A percentile compares a stretch with the other conserved stretches of the same genome.
These are phyloP conservation scores for Cacatua alba DNA, from an alignment of 2,113 vertebrate genomes.

Conservation along the genomic window DNA sequence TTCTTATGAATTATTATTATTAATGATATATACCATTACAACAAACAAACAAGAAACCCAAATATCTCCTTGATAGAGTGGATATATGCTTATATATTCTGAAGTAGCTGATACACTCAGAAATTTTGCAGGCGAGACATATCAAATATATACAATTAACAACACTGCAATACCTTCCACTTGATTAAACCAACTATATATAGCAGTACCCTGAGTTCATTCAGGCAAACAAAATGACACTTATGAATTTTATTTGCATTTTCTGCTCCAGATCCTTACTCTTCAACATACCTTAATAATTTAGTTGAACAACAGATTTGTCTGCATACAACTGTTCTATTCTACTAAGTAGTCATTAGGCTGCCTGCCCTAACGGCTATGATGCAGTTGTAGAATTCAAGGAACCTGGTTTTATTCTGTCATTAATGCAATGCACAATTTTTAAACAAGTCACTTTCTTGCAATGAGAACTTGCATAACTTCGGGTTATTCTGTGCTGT, in stretches of 20 bases:
- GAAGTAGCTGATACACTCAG: neutral
- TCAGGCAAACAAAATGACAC: neutral
- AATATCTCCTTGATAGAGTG: neutral
- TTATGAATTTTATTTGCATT: conserved; percentile 33
- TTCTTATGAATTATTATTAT: neutral
- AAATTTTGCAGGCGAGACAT: neutral
- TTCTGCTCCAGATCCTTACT: conserved; percentile 24
- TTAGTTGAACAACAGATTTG: conserved; percentile 28
- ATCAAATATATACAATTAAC: neutral
- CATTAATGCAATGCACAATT: neutral
- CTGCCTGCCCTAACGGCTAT: neutral
- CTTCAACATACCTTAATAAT: conserved; percentile 22
- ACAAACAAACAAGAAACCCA: neutral
- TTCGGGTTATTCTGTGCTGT: neutral
- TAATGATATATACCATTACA: neutral
- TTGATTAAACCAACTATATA: neutral
- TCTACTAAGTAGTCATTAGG: conserved; percentile 13
- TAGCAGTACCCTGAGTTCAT: neutral
- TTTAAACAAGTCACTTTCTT: conserved; percentile 9
- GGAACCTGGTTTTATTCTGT: neutral
- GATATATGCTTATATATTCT: neutral
- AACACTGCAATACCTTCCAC: neutral
- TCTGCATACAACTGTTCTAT: neutral
- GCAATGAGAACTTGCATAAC: conserved; percentile 13
- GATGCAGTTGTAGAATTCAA: neutral